Evolutionary conservation across 2,113 vertebrate genomes (phyloP).

Genomic region (Triplophysa tibetana): DNA sequence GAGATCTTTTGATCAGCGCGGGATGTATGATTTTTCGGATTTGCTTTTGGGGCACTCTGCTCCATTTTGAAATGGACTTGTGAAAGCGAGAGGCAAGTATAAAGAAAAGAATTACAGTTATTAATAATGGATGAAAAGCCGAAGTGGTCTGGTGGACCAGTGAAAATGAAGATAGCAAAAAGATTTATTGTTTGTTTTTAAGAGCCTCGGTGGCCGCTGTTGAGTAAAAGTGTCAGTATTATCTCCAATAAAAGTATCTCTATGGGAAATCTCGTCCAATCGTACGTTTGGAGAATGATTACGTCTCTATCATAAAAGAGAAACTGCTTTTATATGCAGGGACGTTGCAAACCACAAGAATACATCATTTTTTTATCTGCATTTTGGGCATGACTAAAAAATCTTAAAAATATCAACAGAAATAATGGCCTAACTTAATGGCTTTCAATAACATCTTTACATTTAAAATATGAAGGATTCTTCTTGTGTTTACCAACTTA

Average conservation of each 20-base stretch:
- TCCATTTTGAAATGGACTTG: conserved; percentile 63
- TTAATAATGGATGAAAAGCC: conserved; percentile 54
- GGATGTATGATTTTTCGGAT: conserved; percentile 63
- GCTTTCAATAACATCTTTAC: no score
- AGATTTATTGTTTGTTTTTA: conserved; percentile 72
- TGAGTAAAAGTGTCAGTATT: conserved; percentile 78
- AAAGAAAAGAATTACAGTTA: conserved; percentile 25
- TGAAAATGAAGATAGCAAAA: conserved; percentile 60
- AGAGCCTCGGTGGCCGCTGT: conserved; percentile 69
- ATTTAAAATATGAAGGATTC: no score
- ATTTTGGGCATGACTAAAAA: no score
- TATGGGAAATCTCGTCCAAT: conserved; percentile 60
- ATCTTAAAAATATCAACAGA: no score
- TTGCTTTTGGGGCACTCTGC: conserved; percentile 60
- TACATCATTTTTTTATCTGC: no score
- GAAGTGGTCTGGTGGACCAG: conserved; percentile 53
- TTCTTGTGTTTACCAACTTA: no score
- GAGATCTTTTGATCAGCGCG: conserved; percentile 55
- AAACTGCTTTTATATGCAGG: background rate
- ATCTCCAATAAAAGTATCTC: conserved; percentile 79
- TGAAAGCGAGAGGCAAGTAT: conserved; percentile 49
- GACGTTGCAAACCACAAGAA: no score
- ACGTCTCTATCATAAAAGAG: conserved; percentile 2
- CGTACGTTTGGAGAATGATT: conserved; percentile 37
- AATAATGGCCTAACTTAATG: no score